A percentile compares a stretch with the other conserved stretches of the same genome.
phyloP scores from a whole-genome alignment of 2,888 invertebrate species.

The Raillietiella orientalis region DNA sequence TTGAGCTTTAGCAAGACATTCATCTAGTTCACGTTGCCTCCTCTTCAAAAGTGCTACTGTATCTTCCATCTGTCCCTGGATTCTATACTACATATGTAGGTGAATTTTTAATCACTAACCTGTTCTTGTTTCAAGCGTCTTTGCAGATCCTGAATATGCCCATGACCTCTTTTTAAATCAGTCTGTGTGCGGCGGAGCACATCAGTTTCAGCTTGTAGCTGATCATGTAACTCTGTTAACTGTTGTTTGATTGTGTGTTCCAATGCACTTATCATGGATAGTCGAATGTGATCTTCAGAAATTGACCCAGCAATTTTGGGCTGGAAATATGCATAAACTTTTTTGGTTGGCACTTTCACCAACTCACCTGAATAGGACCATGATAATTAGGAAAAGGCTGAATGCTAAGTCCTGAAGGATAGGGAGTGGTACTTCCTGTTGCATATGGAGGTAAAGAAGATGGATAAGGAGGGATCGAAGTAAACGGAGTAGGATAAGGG shows the following conservation, averaged over 20 bases:
- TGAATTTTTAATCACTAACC: conserved; percentile 11
- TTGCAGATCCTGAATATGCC: conserved; percentile 43
- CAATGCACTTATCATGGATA: conserved; percentile 70
- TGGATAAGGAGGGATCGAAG: conserved; percentile 17
- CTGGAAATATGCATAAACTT: too few relatives aligned
- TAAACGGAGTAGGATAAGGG: conserved; percentile 7
- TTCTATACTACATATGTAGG: neutral
- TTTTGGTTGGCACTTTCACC: too few relatives aligned
- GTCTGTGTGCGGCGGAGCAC: conserved; percentile 55
- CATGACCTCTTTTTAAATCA: conserved; percentile 51
- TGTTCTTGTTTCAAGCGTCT: conserved; percentile 37
- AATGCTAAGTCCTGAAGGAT: too few relatives aligned
- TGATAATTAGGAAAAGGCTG: too few relatives aligned
- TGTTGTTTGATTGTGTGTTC: conserved; percentile 68
- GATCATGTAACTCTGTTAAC: conserved; percentile 59
- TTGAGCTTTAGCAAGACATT: conserved; percentile 36
- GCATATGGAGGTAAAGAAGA: conserved; percentile 11
- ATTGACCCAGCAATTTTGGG: conserved; percentile 32
- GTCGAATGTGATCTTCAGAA: conserved; percentile 75
- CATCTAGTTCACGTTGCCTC: conserved; percentile 53
- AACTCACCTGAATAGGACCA: too few relatives aligned
- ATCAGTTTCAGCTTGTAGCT: conserved; percentile 66
- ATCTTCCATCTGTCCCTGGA: conserved; percentile 38
- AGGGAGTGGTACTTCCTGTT: conserved; percentile 3
- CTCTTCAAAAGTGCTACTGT: conserved; percentile 51